Percentiles rank a stretch among this genome's conserved stretches.
Conservation (phyloP, 2,888 invertebrate genomes). For the Lasioglossum morio region DNA sequence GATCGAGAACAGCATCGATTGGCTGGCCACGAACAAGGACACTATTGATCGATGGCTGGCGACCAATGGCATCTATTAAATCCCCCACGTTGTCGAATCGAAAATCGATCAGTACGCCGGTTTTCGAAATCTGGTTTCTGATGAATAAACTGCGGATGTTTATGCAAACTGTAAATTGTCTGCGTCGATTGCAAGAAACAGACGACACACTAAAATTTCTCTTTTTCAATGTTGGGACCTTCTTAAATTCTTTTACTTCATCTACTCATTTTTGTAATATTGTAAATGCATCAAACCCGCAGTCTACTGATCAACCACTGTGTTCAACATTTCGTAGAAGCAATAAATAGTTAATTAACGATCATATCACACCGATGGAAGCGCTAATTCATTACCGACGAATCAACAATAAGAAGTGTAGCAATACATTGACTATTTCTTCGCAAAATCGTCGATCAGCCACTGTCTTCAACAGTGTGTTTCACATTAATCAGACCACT, state of each 20-base stretch:
- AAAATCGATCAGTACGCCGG: background rate
- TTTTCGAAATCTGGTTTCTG: background rate
- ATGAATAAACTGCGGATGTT: background rate
- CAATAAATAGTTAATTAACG: background rate
- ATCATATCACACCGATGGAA: background rate
- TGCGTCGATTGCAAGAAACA: background rate
- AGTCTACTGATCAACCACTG: background rate
- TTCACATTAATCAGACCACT: background rate
- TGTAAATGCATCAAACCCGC: background rate
- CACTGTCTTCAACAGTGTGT: background rate
- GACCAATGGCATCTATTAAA: constrained; percentile 15
- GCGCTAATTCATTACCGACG: background rate
- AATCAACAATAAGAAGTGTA: background rate
- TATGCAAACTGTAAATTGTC: background rate
- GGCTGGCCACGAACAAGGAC: constrained; percentile 24
- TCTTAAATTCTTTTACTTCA: too few relatives aligned
- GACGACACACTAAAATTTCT: too few relatives aligned
- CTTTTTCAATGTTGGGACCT: too few relatives aligned
- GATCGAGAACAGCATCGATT: constrained; percentile 45
- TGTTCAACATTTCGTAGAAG: background rate
- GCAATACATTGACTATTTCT: background rate
- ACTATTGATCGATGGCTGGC: constrained; percentile 39
- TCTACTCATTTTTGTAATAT: too few relatives aligned
- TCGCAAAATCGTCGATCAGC: background rate
- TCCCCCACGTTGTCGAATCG: background rate